phyloP scores from a whole-genome alignment of 2,888 invertebrate species.

The Eristalis intricaria region DNA sequence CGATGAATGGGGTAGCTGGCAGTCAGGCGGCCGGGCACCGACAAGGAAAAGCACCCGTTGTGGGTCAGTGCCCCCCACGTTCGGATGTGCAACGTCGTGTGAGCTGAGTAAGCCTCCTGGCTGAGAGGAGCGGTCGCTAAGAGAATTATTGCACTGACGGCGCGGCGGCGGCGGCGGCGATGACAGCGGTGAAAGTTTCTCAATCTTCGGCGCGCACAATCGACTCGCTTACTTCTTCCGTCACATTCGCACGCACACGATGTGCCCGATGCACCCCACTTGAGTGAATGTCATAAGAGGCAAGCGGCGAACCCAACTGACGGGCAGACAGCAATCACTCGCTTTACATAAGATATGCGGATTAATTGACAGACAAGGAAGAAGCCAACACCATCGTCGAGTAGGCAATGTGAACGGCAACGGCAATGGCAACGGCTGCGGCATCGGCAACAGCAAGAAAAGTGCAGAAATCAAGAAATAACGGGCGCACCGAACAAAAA shows the following conservation, averaged over 20 bases:
- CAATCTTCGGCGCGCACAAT: slow-evolving; percentile 59
- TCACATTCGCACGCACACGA: background rate
- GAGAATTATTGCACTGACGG: slow-evolving; percentile 23
- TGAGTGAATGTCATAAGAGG: slow-evolving; percentile 60
- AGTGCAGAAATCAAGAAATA: slow-evolving; percentile 61
- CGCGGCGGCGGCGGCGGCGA: slow-evolving; percentile 17
- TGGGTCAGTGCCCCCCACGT: slow-evolving; percentile 58
- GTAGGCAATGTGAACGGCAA: slow-evolving; percentile 12
- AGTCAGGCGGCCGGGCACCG: slow-evolving; percentile 17
- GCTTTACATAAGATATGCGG: slow-evolving; percentile 69
- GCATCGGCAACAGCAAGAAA: slow-evolving; percentile 2
- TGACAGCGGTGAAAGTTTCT: slow-evolving; percentile 60
- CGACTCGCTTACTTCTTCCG: slow-evolving; percentile 38
- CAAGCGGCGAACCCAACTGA: slow-evolving; percentile 47
- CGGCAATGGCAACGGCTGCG: background rate
- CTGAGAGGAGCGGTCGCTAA: background rate
- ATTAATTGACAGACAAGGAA: slow-evolving; percentile 72
- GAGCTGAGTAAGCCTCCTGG: background rate
- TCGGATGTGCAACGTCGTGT: background rate
- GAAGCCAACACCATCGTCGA: slow-evolving; percentile 54
- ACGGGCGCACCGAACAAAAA: slow-evolving; percentile 67
- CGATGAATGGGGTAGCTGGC: background rate
- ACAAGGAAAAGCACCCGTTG: slow-evolving; percentile 53
- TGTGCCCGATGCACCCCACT: slow-evolving; percentile 52
- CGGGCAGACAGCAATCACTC: slow-evolving; percentile 70